Base-by-base conservation (phyloP, 2,797 vertebrate species). In the Centroberyx gerrardi region DNA sequence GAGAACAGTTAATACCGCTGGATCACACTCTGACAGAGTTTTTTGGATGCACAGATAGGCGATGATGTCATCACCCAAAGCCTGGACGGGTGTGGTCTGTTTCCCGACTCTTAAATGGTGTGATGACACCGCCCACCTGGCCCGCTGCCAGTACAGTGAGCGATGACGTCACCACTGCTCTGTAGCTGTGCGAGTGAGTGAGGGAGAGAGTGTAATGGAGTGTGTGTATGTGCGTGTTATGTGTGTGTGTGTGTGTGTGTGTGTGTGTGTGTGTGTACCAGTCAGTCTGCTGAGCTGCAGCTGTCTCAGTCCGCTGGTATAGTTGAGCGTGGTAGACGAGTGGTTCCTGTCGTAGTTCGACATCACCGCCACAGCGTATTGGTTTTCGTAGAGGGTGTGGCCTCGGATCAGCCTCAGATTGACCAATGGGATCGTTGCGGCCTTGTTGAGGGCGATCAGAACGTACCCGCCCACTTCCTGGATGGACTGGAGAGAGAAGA, bases 391-490 rank as follows among this genome's bases (percentile, higher is more conserved):
- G 2, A 98, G 94, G 76, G 90, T 89, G 17, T 98, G 97, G 7
- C 98, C 98, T 36, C 98, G 89, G 89, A 99, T 97, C 83, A 98
- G 95, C 83, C 93, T 95, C 65, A 99, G 94, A 44, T 96, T 97
- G 66, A 93, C 91, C 72, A 99, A 61, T 0, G 97, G 96, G 74
- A 99, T 92, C 54, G 60, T 91, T 8, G 92, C 80, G 10, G 92
- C 96, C 2, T 94, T 91, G 82, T 98, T 99, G 68, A 99, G 92
- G 0, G 96, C 97, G 0, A 99, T 96, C 71, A 99, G 95, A 8
- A 98, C 97, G 0, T 99, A 98, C 63, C 98, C 98, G 0, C 96
- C 95, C 2, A 99, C 98, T 79, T 99, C 98, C 90, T 96, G 94
- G 78, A 99, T 98, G 0, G 93, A 95, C 98, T 99, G 85, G 52